Base-by-base conservation (phyloP, 2,113 vertebrate genomes). In the Sander vitreus region DNA sequence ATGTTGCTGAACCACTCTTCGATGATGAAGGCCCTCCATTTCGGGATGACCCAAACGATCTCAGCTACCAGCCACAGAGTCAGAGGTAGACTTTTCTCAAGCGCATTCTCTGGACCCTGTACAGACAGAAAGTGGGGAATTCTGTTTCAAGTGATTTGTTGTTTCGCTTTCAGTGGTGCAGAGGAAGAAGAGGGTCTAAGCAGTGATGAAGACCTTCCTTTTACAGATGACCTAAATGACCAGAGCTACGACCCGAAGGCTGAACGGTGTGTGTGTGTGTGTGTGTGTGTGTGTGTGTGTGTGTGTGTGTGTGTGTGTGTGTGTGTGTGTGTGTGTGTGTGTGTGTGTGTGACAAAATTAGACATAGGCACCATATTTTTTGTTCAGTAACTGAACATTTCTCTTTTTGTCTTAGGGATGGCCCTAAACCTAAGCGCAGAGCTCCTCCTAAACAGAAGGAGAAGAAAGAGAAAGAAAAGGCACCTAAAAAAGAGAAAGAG, bases 211-310 rank as follows among this genome's bases (percentile, higher is more conserved):
- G 98, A 99, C 63, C 92, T 96, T 90, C 97, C 97, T 9, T 99
- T 97, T 91, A 97, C 94, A 93, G 98, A 99, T 50, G 98, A 99
- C 83, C 95, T 97, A 77, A 97, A 97, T 89, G 98, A 99, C 87
- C 96, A 98, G 93, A 99, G 97, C 85, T 99, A 99, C 36, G 96
- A 97, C 83, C 98, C 98, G 0, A 96, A 96, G 59, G 92, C 94
- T 88, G 97, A 97, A 91, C 97, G 97, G 97, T 96, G 55, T 51
- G 80, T 83, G 25, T 80, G 39, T 72, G 12, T 48, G 45, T 76
- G 6, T 48, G 47, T 54, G 48, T 65, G 60, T 63, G 48, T 18
- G 48, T 18, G 48, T 6, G 48, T 50, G 48, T 18, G 15, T 18
- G 48, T 18, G 16, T 51, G 48, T 7, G 16, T 51, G 50, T 51